These are phyloP conservation scores for Lycorma delicatula DNA, from an alignment of 1,140 invertebrate species.

Conservation along the genomic window DNA sequence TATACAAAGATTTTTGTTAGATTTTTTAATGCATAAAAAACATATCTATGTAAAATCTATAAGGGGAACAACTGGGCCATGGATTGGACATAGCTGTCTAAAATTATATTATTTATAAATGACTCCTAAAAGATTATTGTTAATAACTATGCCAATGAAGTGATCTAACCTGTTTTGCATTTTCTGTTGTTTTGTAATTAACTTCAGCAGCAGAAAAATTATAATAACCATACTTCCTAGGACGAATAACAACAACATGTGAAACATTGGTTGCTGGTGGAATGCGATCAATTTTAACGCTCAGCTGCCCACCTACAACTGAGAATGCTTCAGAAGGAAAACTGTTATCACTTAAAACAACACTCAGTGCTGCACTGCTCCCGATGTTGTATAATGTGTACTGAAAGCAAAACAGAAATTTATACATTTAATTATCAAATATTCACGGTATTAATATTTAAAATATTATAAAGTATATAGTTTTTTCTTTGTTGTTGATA, in stretches of 20 bases:
- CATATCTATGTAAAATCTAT: too few species aligned
- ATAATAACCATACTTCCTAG: constrained; percentile 86
- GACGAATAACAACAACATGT: constrained; percentile 86
- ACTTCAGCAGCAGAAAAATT: constrained; percentile 96
- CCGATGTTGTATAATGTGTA: constrained; percentile 81
- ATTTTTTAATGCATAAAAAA: too few species aligned
- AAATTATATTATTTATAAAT: too few species aligned
- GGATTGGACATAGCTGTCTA: too few species aligned
- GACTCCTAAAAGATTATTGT: constrained; percentile 2
- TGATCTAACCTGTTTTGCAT: constrained; percentile 55
- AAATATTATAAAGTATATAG: constrained; percentile 6
- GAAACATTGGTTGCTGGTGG: constrained; percentile 87
- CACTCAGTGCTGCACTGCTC: constrained; percentile 76
- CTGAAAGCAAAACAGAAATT: constrained; percentile 34
- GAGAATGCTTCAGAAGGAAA: constrained; percentile 86
- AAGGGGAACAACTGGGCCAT: too few species aligned
- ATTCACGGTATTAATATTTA: neutral
- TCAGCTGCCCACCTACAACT: constrained; percentile 73
- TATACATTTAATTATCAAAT: neutral
- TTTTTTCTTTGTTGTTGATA: neutral
- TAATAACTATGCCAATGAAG: too few species aligned
- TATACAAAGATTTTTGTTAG: too few species aligned
- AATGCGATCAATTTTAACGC: constrained; percentile 78
- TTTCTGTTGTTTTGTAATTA: constrained; percentile 75
- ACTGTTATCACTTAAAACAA: constrained; percentile 78